Evolutionary conservation across 2,888 invertebrate species (phyloP).

Genomic region (Rosalia funebris): DNA sequence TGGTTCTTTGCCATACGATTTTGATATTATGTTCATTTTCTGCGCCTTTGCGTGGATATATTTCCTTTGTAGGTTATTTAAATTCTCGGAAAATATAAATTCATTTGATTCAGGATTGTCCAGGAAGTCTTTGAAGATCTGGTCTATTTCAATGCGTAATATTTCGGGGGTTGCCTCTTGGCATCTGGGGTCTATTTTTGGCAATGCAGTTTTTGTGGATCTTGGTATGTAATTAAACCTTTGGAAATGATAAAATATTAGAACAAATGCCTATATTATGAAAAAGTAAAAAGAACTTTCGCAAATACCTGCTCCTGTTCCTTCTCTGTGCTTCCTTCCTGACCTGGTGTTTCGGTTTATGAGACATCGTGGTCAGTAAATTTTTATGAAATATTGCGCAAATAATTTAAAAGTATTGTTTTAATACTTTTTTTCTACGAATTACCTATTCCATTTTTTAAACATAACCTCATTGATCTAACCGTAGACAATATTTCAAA

Average conservation of each 20-base stretch:
- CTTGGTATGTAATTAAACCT: conserved; percentile 6
- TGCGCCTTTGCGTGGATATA: conserved; percentile 80
- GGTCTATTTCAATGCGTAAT: conserved; percentile 54
- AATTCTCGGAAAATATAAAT: conserved; percentile 71
- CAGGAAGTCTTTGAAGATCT: conserved; percentile 53
- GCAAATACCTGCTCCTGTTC: conserved; percentile 4
- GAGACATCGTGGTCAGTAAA: conserved; percentile 1
- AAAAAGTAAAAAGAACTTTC: background rate
- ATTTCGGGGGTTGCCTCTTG: conserved; percentile 53
- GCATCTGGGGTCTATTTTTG: conserved; percentile 28
- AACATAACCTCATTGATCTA: conserved; percentile 3
- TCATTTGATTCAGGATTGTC: conserved; percentile 48
- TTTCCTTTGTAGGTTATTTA: conserved; percentile 81
- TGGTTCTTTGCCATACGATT: conserved; percentile 79
- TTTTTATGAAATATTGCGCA: background rate
- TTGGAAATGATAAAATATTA: too few species aligned
- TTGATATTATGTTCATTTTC: conserved; percentile 78
- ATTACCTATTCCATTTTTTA: background rate
- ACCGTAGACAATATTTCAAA: background rate
- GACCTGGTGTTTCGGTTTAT: background rate
- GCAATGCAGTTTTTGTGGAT: background rate
- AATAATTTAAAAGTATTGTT: background rate
- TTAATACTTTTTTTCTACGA: background rate
- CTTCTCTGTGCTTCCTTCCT: conserved; percentile 4
- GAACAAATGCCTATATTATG: background rate